These are phyloP conservation scores for Malurus melanocephalus DNA, from an alignment of 2,113 vertebrate species.

Conservation along the genomic window DNA sequence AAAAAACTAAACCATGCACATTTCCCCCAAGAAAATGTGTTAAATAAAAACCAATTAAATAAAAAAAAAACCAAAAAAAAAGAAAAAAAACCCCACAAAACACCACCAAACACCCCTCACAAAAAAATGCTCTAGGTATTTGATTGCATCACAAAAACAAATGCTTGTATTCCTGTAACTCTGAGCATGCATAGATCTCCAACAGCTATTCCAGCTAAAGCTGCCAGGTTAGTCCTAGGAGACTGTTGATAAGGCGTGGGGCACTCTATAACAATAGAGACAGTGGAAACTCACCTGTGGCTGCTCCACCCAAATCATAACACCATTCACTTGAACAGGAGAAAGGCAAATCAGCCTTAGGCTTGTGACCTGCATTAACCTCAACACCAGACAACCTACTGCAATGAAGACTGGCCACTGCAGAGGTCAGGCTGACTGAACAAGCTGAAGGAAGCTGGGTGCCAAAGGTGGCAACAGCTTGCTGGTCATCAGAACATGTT, in stretches of 20 bases:
- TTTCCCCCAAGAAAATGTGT: not conserved
- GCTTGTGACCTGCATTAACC: not conserved
- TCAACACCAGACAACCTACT: not conserved
- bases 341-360: not conserved
- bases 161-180: not conserved
- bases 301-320: not conserved
- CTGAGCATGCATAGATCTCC: not conserved
- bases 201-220: not conserved
- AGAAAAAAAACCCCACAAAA: not conserved
- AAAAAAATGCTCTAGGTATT: not conserved
- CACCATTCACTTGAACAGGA: not conserved
- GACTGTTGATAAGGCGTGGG: not conserved
- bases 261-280: not conserved
- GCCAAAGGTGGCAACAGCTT: not conserved
- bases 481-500: not conserved
- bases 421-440: not conserved
- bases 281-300: constrained; percentile 14
- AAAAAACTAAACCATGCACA: not conserved
- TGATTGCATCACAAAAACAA: not conserved
- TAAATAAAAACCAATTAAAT: not conserved
- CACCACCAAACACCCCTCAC: not conserved
- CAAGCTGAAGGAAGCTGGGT: not conserved
- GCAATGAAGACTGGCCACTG: not conserved
- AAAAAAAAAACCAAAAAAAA: not conserved
- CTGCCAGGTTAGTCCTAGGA: not conserved